phyloP scores from a whole-genome alignment of 1,140 invertebrate genomes.

The Reticulitermes speratus region DNA sequence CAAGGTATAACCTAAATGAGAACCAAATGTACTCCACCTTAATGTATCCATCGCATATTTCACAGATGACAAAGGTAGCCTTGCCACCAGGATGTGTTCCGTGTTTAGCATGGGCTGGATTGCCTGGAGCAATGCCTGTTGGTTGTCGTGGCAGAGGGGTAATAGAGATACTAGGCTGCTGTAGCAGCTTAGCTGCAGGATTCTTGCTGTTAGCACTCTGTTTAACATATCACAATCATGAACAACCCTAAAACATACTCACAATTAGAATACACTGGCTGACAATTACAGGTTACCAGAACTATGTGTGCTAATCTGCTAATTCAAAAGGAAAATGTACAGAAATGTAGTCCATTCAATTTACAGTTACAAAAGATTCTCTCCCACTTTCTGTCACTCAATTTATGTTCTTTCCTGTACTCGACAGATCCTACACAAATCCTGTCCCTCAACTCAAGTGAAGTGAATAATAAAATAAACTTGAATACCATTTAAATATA shows the following conservation, averaged over 20 bases:
- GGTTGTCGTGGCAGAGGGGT: conserved; percentile 76
- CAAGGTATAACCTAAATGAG: too few relatives aligned
- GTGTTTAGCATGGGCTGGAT: conserved; percentile 43
- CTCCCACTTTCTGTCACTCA: too few relatives aligned
- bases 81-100: conserved; percentile 56
- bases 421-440: too few relatives aligned
- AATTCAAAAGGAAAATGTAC: too few relatives aligned
- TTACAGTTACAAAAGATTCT: too few relatives aligned
- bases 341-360: too few relatives aligned
- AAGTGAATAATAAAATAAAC: too few relatives aligned
- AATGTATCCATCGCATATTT: conserved; percentile 93
- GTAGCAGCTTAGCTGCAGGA: conserved; percentile 57
- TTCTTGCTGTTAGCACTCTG: conserved; percentile 49
- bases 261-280: neutral
- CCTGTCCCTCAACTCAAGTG: too few relatives aligned
- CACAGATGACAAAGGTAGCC: conserved; percentile 87
- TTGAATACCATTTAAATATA: too few relatives aligned
- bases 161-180: conserved; percentile 87
- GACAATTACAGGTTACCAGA: neutral
- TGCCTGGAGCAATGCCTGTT: conserved; percentile 44
- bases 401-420: too few relatives aligned
- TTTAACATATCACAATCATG: neutral
- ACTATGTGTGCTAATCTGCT: too few relatives aligned
- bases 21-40: conserved; percentile 56
- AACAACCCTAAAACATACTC: neutral